These are phyloP conservation scores for Heteronetta atricapilla DNA, from an alignment of 2,113 vertebrate species.

Conservation along the genomic window DNA sequence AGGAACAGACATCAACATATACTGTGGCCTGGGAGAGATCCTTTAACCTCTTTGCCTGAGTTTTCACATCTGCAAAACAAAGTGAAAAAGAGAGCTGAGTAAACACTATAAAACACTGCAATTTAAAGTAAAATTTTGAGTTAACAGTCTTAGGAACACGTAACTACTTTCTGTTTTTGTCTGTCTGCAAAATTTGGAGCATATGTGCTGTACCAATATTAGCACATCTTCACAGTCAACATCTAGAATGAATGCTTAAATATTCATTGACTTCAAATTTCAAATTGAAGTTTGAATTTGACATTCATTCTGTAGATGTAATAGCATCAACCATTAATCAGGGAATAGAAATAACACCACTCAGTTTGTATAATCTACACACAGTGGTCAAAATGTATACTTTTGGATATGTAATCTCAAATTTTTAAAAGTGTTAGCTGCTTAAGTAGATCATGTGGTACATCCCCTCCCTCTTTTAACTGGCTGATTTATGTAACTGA, in stretches of 20 bases:
- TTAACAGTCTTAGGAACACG: conserved; percentile 10
- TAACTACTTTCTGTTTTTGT: conserved; percentile 25
- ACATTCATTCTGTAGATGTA: conserved; percentile 50
- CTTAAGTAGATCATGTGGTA: conserved; percentile 43
- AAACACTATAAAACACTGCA: neutral
- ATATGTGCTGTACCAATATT: conserved; percentile 61
- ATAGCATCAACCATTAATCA: conserved; percentile 53
- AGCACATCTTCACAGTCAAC: conserved; percentile 62
- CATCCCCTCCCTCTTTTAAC: conserved; percentile 15
- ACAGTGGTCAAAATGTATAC: conserved; percentile 44
- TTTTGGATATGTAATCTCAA: conserved; percentile 48
- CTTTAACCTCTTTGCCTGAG: conserved; percentile 52
- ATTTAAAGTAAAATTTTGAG: conserved; percentile 15
- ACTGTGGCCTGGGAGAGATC: neutral
- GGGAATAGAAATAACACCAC: conserved; percentile 34
- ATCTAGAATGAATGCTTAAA: conserved; percentile 63
- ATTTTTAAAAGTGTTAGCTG: conserved; percentile 58
- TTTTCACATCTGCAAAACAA: conserved; percentile 65
- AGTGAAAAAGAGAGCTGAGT: neutral
- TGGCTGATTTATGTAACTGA: conserved; percentile 64
- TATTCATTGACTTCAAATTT: conserved; percentile 67
- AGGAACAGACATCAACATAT: neutral
- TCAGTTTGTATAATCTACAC: conserved; percentile 19
- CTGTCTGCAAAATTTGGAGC: conserved; percentile 50
- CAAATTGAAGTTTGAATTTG: conserved; percentile 53